Percentiles rank a stretch among this genome's conserved stretches.
phyloP scores from a whole-genome alignment of 1,140 invertebrate species.

The Aradophagus sp. region DNA sequence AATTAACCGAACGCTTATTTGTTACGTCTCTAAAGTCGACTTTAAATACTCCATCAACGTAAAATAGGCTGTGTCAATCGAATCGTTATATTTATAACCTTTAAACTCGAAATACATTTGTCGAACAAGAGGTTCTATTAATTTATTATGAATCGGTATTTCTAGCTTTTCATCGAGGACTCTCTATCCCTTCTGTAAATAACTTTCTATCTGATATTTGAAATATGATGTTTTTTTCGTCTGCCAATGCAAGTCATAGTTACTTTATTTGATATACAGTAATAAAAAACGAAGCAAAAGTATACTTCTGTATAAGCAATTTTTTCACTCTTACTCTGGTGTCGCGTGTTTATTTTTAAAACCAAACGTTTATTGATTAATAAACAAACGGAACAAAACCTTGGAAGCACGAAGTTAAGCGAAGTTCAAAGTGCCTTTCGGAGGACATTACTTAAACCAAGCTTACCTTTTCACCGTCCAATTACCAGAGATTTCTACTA shows the following conservation, averaged over 20 bases:
- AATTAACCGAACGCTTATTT: too few species aligned
- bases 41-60: conserved; percentile 11
- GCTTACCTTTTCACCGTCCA: conserved; percentile 71
- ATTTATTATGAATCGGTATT: conserved; percentile 47
- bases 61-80: conserved; percentile 34
- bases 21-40: too few species aligned
- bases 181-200: conserved; percentile 30
- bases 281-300: not conserved
- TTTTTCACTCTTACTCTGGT: too few species aligned
- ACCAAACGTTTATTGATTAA: not conserved
- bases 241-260: too few species aligned
- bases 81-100: conserved; percentile 32
- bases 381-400: conserved; percentile 48
- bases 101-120: conserved; percentile 44
- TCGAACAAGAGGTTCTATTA: conserved; percentile 27
- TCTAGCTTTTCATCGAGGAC: conserved; percentile 36
- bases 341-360: too few species aligned
- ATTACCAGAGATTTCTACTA: conserved; percentile 70
- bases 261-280: too few species aligned
- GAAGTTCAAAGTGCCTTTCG: conserved; percentile 62
- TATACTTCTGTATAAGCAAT: too few species aligned
- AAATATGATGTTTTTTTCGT: too few species aligned
- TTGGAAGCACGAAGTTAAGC: conserved; percentile 63
- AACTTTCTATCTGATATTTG: conserved; percentile 34
- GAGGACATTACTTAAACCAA: conserved; percentile 68